Evolutionary conservation across 2,888 invertebrate species (phyloP), one percentile per base, ranked within the genome.

Genomic region (Oegoconia quadripuncta): DNA sequence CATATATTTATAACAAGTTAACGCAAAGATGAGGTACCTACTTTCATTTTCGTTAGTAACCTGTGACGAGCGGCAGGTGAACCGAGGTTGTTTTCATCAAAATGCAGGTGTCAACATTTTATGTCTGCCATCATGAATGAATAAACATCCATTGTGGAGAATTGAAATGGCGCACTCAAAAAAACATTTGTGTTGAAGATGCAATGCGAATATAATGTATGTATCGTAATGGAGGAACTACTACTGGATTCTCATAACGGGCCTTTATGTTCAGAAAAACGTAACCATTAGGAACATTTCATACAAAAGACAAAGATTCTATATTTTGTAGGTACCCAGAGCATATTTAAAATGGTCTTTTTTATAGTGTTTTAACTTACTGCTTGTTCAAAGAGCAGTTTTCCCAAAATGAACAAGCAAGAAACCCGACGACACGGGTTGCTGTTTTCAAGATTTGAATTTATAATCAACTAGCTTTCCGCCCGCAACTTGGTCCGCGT

Each of bases 161-260:
- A 70, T 64, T 59, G 60, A 68, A 65, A 68, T 65, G 61, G 53
- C 57, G 65, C 63, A 70, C 61, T 74, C 67, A 72, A 74, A 71
- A 59, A 64, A 67, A 69, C 73, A 75, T 75, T 82, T 78, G 75
- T 72, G 71, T 66, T 48, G 61, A 66, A 63, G 54, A 65, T 60
- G 55, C 64, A 64, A 65, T 59, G 70, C 65, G 68, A 71, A 74
- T 67, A 66, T 59, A 57, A 66, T 54, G 48, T 40, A 50, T n/a
- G n/a, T n/a, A n/a, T n/a, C n/a, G 69, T 69, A 74, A 79, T 80
- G 55, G 65, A 70, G 69, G 74, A 64, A 74, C 67, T 71, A 72
- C 73, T 76, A 80, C 78, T 80, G 73, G 66, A 64, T 66, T 74
- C 66, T 63, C 58, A 64, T 80, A 80, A 78, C 81, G 80, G 79